Evolutionary conservation across 1,140 invertebrate genomes (phyloP).

Genomic region (Euglossa dilemma): DNA sequence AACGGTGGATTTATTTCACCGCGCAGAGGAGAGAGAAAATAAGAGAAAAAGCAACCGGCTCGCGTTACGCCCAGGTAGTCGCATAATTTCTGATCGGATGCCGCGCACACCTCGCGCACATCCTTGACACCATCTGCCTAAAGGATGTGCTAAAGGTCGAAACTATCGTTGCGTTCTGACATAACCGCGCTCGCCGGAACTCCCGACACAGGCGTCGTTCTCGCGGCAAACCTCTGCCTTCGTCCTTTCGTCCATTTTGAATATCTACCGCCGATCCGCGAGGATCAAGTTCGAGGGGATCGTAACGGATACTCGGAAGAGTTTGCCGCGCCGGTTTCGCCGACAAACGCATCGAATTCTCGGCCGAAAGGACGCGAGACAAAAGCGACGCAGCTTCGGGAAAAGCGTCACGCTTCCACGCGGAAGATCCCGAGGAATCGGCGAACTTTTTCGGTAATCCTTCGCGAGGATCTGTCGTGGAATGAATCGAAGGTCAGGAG

Average conservation of each 20-base stretch:
- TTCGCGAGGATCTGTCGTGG: neutral
- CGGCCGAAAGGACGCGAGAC: conserved; percentile 17
- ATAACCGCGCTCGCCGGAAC: conserved; percentile 15
- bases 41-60: conserved; percentile 34
- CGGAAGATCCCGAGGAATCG: neutral
- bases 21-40: conserved; percentile 25
- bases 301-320: neutral
- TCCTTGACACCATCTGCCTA: conserved; percentile 70
- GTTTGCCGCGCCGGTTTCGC: neutral
- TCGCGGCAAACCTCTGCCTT: neutral
- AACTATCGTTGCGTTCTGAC: conserved; percentile 22
- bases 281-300: neutral
- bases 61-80: conserved; percentile 61
- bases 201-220: neutral
- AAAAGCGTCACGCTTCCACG: conserved; percentile 37
- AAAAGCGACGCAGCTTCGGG: conserved; percentile 43
- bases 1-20: conserved; percentile 29
- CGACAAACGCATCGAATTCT: neutral
- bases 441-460: conserved; percentile 11
- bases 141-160: conserved; percentile 70
- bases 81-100: conserved; percentile 66
- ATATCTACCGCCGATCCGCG: too few species aligned
- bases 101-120: conserved; percentile 55
- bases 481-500: conserved; percentile 9
- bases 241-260: too few species aligned